Evolutionary conservation across 1,140 invertebrate species (phyloP), one percentile per base, ranked within the genome.

Genomic region (Oryzaephilus surinamensis): DNA sequence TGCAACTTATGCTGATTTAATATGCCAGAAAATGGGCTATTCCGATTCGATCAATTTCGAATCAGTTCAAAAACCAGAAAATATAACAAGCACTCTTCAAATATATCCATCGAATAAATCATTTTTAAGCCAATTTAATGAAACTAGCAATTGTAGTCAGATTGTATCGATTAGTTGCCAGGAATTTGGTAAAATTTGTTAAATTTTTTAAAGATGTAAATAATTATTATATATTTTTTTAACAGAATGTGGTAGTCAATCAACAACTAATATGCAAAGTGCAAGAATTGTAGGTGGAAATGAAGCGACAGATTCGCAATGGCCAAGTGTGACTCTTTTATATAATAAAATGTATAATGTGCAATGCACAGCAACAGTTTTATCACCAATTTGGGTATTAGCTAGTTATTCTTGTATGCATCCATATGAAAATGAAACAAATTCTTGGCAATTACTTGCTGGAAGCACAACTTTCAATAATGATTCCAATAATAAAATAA

Each of bases 381-480:
- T 78, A 12, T 63, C 70, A 27, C 73, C 74, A 2, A 62, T 64
- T 47, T 73, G 74, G 64, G 63, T 67, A 11, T 51, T 77, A 20
- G 66, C 72, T 5, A 72, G 72, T 47, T 73, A 72, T 42, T 71
- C 68, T 1, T 78, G 75, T 37, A 60, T 75, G 29, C 50, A 27
- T 14, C 30, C 52, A 13, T n/a, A n/a, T n/a, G 23, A n/a, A 4
- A 24, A 24, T 24, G 8, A 10, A 4, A 10, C 8, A 8, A 46
- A 54, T 2, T 53, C 58, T 18, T 67, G 65, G 65, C 45, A 57
- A 43, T 53, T 72, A 5, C 68, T 65, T 36, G 63, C 66, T 2
- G 70, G 67, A 27, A 65, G 63, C 14, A 53, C 56, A 14, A 54
- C 58, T 35, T 55, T 64, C 24, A 56, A 61, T 17, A 47, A 34